A percentile compares a stretch with the other conserved stretches of the same genome.
Conservation (phyloP, 2,797 vertebrate genomes). For the Crax fasciolata region DNA sequence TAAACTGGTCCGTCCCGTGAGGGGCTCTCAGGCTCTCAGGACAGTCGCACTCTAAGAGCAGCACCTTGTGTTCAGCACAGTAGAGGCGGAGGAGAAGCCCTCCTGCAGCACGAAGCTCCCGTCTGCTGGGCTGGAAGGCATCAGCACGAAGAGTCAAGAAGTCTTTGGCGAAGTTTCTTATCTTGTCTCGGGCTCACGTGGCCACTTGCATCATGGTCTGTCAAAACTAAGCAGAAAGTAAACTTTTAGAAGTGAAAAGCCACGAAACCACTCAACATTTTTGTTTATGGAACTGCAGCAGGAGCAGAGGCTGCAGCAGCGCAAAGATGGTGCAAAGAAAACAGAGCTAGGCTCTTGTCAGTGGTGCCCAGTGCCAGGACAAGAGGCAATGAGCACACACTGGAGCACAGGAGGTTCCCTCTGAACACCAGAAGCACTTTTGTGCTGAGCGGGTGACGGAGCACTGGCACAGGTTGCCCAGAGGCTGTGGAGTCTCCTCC, state of each 20-base stretch:
- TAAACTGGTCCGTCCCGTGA: slow-evolving; percentile 25
- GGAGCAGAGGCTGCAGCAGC: neutral
- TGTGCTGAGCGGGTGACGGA: neutral
- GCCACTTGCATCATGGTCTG: slow-evolving; percentile 60
- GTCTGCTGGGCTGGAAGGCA: neutral
- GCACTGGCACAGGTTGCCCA: neutral
- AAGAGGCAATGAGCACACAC: neutral
- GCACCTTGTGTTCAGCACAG: neutral
- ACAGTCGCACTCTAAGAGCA: neutral
- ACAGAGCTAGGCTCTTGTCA: neutral
- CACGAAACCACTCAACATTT: rapidly evolving
- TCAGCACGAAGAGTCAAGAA: slow-evolving; percentile 83
- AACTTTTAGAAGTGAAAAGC: neutral
- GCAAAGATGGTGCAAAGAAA: neutral
- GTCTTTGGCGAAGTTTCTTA: slow-evolving; percentile 82
- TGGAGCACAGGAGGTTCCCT: neutral
- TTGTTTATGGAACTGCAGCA: neutral
- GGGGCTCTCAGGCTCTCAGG: neutral
- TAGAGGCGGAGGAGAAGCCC: neutral
- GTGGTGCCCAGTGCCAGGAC: neutral
- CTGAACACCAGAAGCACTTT: neutral
- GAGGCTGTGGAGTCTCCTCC: neutral
- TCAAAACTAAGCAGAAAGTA: slow-evolving; percentile 78
- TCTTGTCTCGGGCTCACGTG: slow-evolving; percentile 47
- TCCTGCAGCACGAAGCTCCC: neutral